Percentiles rank a stretch among this genome's conserved stretches.
Conservation (phyloP, 2,113 vertebrate species). For the Lates calcarifer region DNA sequence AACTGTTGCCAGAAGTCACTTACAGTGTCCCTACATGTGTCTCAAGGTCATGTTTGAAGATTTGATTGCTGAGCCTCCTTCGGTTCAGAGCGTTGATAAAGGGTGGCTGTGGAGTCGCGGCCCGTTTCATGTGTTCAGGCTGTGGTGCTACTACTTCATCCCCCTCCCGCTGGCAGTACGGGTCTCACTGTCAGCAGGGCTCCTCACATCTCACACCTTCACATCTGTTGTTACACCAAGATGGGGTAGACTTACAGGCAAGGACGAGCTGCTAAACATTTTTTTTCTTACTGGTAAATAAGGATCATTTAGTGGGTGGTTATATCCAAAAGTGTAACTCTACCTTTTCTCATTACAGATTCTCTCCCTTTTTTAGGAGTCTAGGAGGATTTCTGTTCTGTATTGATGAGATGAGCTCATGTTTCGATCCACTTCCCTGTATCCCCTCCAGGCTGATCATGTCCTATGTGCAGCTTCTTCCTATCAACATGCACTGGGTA, state of each 20-base stretch:
- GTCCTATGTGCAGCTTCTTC: constrained; percentile 73
- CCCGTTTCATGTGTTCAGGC: constrained; percentile 75
- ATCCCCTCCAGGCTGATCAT: constrained; percentile 73
- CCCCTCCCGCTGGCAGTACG: constrained; percentile 76
- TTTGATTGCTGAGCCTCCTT: constrained; percentile 78
- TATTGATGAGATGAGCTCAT: constrained; percentile 6
- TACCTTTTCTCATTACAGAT: background rate
- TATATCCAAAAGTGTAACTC: background rate
- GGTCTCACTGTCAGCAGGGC: constrained; percentile 69
- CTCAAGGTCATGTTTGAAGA: constrained; percentile 79
- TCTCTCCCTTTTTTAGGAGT: background rate
- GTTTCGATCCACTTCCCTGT: constrained; percentile 17
- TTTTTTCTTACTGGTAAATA: constrained; percentile 2
- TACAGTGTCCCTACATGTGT: constrained; percentile 22
- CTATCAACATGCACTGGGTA: constrained; percentile 79
- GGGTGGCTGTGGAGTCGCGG: constrained; percentile 79
- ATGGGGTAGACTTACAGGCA: background rate
- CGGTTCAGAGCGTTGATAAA: constrained; percentile 76
- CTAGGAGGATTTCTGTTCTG: background rate
- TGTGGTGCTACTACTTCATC: constrained; percentile 73
- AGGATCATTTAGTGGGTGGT: background rate
- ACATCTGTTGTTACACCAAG: constrained; percentile 63
- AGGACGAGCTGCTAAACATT: background rate
- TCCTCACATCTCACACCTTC: constrained; percentile 75
- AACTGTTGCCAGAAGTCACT: background rate